A percentile compares a stretch with the other conserved stretches of the same genome.
These are phyloP conservation scores for Chaetogeoica ovagalla DNA, from an alignment of 2,888 invertebrate genomes.

Conservation along the genomic window DNA sequence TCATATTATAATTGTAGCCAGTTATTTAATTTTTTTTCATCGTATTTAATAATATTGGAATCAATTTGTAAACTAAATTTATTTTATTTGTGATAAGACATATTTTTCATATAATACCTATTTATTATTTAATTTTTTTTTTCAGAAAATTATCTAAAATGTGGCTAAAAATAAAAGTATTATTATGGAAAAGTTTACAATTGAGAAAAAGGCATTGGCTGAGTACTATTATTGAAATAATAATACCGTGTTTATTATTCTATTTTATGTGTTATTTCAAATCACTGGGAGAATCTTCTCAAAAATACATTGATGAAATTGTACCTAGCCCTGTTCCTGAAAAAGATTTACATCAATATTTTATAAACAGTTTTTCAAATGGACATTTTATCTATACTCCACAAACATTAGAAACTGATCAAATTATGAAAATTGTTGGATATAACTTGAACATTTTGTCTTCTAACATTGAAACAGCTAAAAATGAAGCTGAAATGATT, in stretches of 20 bases:
- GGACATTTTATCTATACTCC: constrained; percentile 23
- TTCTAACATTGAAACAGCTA: background rate
- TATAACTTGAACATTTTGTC: background rate
- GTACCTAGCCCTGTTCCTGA: constrained; percentile 7
- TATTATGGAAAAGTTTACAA: constrained; percentile 55
- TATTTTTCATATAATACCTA: too few relatives aligned
- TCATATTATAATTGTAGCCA: too few relatives aligned
- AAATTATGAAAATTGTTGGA: constrained; percentile 20
- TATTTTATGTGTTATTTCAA: constrained; percentile 34
- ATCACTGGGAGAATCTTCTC: background rate
- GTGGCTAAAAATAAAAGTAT: constrained; percentile 46
- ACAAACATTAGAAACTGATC: background rate
- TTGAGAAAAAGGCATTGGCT: constrained; percentile 54
- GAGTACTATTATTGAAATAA: constrained; percentile 54
- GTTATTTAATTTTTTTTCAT: too few relatives aligned
- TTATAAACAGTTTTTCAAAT: background rate
- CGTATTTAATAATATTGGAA: too few relatives aligned
- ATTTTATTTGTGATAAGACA: too few relatives aligned
- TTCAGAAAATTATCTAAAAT: constrained; percentile 31
- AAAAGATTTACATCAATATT: background rate
- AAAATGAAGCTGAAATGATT: constrained; percentile 24
- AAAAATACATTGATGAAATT: background rate
- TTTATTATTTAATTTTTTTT: background rate
- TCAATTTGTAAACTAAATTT: too few relatives aligned
- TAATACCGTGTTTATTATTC: constrained; percentile 52